Base-by-base conservation (phyloP, 2,888 invertebrate genomes). In the Habroteleia sp. region DNA sequence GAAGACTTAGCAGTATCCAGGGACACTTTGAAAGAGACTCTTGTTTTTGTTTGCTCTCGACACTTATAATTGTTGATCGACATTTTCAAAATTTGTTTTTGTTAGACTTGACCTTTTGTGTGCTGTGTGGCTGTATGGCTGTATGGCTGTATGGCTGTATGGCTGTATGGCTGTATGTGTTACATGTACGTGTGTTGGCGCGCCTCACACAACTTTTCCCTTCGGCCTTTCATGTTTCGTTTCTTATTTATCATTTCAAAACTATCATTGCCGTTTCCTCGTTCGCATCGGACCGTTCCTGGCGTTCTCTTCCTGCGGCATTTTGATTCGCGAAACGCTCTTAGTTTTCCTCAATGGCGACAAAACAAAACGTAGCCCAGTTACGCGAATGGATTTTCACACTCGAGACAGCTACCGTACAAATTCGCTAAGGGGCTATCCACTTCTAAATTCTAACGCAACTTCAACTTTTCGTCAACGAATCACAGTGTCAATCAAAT, bases 1-100 rank as follows among this genome's bases (percentile, higher is more conserved):
- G 85, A 85, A 85, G 85, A 85, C 85, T 82, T 84, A 78, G 81
- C 81, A 83, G 84, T 79, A 80, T 80, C 77, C 78, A 76, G 79
- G 77, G 81, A 80, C 78, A 81, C 78, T 80, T 79, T 79, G 69
- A 77, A 79, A 79, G 77, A 78, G 80, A 79, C 77, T 52, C 31
- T 42, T 16, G 11, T 56, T 27, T 33, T 23, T 33, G 14, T 44
- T 3, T 23, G 25, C 44, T 29, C 31, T 73, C 73, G 56, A 71
- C 65, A 72, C 25, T 71, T 50, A 63, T 60, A 44, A 74, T 76
- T 68, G 48, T 71, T 65, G 62, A 54, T 74, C 69, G 60, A 62
- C 54, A 11, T 58, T 65, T 44, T 41, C 31, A 20, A 50, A 35
- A 50, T 31, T 56, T 41, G 35, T 71, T 71, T 52, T 50, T 44